These are phyloP conservation scores for Rotaria magnacalcarata DNA, from an alignment of 2,888 invertebrate species.

Conservation along the genomic window DNA sequence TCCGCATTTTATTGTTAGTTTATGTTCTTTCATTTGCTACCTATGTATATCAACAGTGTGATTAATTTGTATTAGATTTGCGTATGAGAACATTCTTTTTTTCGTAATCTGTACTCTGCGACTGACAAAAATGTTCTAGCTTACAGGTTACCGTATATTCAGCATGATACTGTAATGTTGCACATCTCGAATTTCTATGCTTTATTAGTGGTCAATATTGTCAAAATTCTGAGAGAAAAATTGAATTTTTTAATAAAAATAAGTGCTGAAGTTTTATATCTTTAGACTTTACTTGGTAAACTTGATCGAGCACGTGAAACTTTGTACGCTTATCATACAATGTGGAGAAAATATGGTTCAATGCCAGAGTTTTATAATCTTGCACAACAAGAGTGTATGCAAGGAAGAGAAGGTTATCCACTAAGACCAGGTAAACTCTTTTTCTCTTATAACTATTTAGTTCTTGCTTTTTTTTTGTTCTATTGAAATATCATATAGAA, in stretches of 20 bases:
- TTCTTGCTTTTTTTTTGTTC: too few species aligned
- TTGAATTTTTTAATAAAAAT: too few species aligned
- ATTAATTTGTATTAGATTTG: too few species aligned
- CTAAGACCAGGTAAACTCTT: constrained; percentile 63
- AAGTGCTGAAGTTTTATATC: background rate
- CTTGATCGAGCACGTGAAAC: constrained; percentile 83
- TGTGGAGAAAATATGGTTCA: constrained; percentile 87
- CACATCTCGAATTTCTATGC: too few species aligned
- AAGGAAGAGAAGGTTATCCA: constrained; percentile 83
- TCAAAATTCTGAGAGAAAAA: background rate
- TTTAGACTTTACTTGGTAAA: constrained; percentile 69
- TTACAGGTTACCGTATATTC: too few species aligned
- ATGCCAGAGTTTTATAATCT: constrained; percentile 96
- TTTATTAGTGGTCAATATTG: too few species aligned
- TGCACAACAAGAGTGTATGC: constrained; percentile 68
- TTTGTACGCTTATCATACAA: constrained; percentile 87
- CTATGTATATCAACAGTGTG: too few species aligned
- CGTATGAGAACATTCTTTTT: too few species aligned
- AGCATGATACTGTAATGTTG: too few species aligned
- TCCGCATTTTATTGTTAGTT: background rate
- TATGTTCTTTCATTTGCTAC: background rate
- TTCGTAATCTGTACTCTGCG: too few species aligned
- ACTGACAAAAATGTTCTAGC: too few species aligned
- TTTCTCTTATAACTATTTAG: too few species aligned
- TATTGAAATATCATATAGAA: constrained; percentile 62